Base-by-base conservation (phyloP, 2,888 invertebrate genomes). In the Galerucella pusilla region DNA sequence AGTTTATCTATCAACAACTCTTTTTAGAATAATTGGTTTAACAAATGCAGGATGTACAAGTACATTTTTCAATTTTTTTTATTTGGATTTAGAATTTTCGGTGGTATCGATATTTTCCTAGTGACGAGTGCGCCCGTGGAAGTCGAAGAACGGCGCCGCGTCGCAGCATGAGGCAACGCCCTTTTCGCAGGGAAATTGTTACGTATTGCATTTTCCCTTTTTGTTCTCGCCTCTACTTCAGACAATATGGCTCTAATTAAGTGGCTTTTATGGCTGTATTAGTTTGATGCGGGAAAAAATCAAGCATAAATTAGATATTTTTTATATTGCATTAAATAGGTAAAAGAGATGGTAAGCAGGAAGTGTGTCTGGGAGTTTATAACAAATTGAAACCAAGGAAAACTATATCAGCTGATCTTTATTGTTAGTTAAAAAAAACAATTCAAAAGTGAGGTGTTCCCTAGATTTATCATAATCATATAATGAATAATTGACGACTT, bases 201-300 rank as follows among this genome's bases (percentile, higher is more conserved):
- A 77, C 77, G 72, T 74, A 77, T 69, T 77, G 73, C 77, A 73
- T 77, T 77, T 72, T 77, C 77, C 75, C 74, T 77, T 74, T 75
- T 77, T 77, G 75, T 77, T 73, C 75, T 69, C 77, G 73, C 74
- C 72, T 66, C 75, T 66, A 60, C 75, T 73, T 63, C 77, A 75
- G 74, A 77, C 77, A 77, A 77, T 77, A 75, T 75, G 75, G 71
- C 68, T 75, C 68, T 77, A 77, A 77, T 77, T 77, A 74, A 77
- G 77, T 77, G 74, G 72, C 70, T 77, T 74, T 77, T 72, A 77
- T 65, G 74, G 72, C 65, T 72, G 54, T 74, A 71, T 77, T 77
- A 72, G 71, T 75, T 54, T 49, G 65, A 71, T 71, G 59, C 49
- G 61, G 64, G n/a, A 60, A 64, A 74, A 60, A 70, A 64, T 63